Evolutionary conservation across 2,113 vertebrate genomes (phyloP), one percentile per base, ranked within the genome.

Genomic region (human): DNA sequence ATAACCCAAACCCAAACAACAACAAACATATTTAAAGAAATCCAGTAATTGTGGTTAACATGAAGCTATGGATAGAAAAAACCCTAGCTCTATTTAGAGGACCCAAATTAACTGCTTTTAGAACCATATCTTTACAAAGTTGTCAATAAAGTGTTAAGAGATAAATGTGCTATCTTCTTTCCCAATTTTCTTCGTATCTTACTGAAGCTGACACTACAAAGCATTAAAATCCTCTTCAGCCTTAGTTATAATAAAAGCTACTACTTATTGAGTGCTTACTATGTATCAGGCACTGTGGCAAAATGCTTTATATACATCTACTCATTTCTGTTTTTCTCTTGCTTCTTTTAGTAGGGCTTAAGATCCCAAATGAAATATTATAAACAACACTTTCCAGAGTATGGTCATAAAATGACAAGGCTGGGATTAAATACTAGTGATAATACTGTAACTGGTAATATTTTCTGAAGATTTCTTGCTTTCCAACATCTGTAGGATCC

Each of bases 301-400:
- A 87, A 90, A 90, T 38, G 43, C 30, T 90, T 78, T 59, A 27
- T 61, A 23, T 43, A 83, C 23, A 76, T 76, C 90, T 68, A 92
- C 17, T 93, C 72, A 61, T 79, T 89, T 84, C 61, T 59, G 70
- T 68, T 83, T 91, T 40, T 95, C 94, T n/a, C 27, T 87, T 96
- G 66, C 32, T 79, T 83, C 23, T 91, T 93, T 89, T 25, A 93
- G 48, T 6, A 52, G 59, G 8, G n/a, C 20, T 72, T 72, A 96
- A 91, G 73, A 81, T 59, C 64, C 78, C 50, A 95, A 90, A 50
- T 70, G 48, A 73, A 87, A 78, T 59, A 73, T 52, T 73, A 38
- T 30, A 9, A 89, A 92, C 27, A 95, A 32, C 40, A 90, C 23
- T 76, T 92, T 57, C 17, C 43, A 75, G 52, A 76, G 22, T 30